These are phyloP conservation scores for Muntiacus muntjak DNA, from an alignment of 2,113 vertebrate species.

Conservation along the genomic window DNA sequence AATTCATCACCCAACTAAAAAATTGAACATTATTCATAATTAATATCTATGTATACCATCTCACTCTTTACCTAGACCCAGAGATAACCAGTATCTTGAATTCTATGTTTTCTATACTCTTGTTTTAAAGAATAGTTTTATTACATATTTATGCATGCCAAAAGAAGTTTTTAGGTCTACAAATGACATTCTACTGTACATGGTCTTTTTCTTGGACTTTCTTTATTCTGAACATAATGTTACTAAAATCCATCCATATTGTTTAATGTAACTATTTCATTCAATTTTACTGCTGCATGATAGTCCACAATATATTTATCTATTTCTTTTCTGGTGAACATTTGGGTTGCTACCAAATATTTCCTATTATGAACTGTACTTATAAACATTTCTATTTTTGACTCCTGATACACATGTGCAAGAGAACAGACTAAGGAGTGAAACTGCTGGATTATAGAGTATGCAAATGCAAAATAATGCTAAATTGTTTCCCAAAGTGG, in stretches of 20 bases:
- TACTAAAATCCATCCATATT: not conserved
- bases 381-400: not conserved
- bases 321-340: not conserved
- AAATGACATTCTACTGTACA: not conserved
- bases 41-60: not conserved
- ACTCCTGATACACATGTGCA: not conserved
- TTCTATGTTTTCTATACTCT: not conserved
- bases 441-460: not conserved
- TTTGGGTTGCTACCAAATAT: not conserved
- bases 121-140: not conserved
- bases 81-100: not conserved
- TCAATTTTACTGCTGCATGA: not conserved
- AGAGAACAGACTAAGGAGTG: not conserved
- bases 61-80: not conserved
- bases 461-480: not conserved
- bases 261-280: not conserved
- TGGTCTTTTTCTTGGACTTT: not conserved
- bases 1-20: not conserved
- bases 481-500: not conserved
- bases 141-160: not conserved
- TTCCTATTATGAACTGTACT: not conserved
- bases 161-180: not conserved
- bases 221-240: not conserved
- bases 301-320: not conserved
- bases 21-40: not conserved